These are phyloP conservation scores for Oithona nana DNA, from an alignment of 2,888 invertebrate species.

Conservation along the genomic window DNA sequence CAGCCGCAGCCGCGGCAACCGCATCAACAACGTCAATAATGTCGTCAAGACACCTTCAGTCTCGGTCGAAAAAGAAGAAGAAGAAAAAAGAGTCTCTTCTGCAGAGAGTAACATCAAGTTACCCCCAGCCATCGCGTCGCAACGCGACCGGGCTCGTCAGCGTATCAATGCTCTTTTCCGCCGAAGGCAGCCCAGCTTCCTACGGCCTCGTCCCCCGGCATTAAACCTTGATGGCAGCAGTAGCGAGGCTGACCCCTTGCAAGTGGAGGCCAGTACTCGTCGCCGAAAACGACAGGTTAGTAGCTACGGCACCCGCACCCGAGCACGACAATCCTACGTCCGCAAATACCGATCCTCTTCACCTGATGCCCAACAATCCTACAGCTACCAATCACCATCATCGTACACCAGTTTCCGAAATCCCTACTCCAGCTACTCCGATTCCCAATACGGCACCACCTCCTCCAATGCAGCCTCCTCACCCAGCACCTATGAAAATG, in stretches of 20 bases:
- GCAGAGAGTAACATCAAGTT: neutral
- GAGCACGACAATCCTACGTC: constrained; percentile 12
- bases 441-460: neutral
- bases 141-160: constrained; percentile 10
- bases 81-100: neutral
- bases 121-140: neutral
- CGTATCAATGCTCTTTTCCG: constrained; percentile 11
- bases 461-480: neutral
- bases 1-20: neutral
- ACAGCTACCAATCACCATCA: neutral
- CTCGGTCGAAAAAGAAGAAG: neutral
- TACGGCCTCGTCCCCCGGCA: neutral
- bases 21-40: neutral
- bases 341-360: neutral
- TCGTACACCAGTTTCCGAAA: neutral
- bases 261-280: neutral
- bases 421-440: neutral
- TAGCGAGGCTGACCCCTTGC: neutral
- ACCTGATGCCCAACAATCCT: neutral
- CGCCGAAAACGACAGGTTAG: constrained; percentile 14
- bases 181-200: neutral
- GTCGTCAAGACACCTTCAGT: neutral
- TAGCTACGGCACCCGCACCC: constrained; percentile 12
- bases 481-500: constrained; percentile 8
- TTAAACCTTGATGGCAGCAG: neutral